Evolutionary conservation across 35 echinoderm and acorn worm species (phyloP), one percentile per base, ranked within the genome.

Genomic region (Anneissia japonica): DNA sequence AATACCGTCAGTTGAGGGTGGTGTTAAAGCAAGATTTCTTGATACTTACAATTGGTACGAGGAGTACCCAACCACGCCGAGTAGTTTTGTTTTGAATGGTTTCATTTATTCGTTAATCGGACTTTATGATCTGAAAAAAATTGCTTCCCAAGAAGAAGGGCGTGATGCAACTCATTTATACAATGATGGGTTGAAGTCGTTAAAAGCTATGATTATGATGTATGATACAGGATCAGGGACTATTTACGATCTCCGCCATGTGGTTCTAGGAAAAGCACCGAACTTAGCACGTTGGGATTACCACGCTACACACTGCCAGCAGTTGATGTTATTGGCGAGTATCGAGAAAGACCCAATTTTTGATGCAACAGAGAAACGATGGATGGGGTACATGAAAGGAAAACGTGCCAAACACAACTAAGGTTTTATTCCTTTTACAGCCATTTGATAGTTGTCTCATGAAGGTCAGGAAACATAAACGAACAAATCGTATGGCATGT

Each of bases 241-340:
- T 38, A 79, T 89, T 16, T 96, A 96, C 64, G 93, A 96, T 80
- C 87, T 96, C 7, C 82, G 93, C 35, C 93, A 96, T 72, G 19
- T 96, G 23, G 84, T 90, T 30, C 83, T 92, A 29, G 86, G 89
- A 31, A 91, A 89, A 56, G 93, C 93, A 21, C 93, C 93, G 23
- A 96, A 96, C 79, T 32, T 96, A 31, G 93, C 93, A 11, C 81
- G 93, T 75, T 96, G 93, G 93, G 93, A 92, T 40, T 96, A 96
- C 46, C 93, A 96, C 72, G 86, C 93, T 5, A 87, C 87, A 12
- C 93, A 96, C 51, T 92, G 92, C 36, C 51, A 82, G 30, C 93
- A 96, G 83, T 81, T 96, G 30, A 90, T 92, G 46, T 38, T 96
- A 55, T 76, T 96, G 32, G 87, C 86, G 10, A 89, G 90, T 12